Conservation (phyloP, 1,140 invertebrate genomes). For the Gonioctena quinquepunctata region DNA sequence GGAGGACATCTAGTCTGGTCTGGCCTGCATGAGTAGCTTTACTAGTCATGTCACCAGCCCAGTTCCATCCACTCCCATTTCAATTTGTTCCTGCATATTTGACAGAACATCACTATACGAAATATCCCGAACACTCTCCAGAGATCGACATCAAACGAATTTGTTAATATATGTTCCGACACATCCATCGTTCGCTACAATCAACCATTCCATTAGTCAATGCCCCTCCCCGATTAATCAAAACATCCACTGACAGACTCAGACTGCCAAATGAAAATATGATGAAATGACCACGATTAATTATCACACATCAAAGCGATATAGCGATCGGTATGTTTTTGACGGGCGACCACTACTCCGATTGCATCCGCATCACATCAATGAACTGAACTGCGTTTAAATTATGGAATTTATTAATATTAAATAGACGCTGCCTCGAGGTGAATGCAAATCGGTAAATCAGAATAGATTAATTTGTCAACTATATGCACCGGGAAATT, state of each 20-base stretch:
- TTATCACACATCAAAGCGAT: conserved; percentile 34
- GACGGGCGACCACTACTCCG: conserved; percentile 28
- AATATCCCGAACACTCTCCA: background rate
- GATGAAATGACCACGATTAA: conserved; percentile 49
- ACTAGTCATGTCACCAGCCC: too few species aligned
- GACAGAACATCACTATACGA: background rate
- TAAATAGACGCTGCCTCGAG: conserved; percentile 28
- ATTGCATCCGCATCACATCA: conserved; percentile 37
- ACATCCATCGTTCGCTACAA: background rate
- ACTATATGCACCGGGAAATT: conserved; percentile 21
- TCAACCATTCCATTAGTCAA: background rate
- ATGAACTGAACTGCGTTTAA: conserved; percentile 34
- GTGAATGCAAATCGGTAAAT: conserved; percentile 36
- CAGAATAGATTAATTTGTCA: conserved; percentile 38
- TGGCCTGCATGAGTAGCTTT: too few species aligned
- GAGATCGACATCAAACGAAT: background rate
- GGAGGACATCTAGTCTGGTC: too few species aligned
- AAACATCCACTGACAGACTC: conserved; percentile 45
- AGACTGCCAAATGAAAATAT: conserved; percentile 48
- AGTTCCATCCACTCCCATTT: too few species aligned
- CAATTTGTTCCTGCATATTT: too few species aligned
- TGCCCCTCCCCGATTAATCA: conserved; percentile 43
- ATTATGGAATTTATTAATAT: conserved; percentile 37
- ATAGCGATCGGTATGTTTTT: conserved; percentile 34
- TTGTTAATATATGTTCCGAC: background rate